These are phyloP conservation scores for Liolophura sinensis DNA, from an alignment of 1,140 invertebrate species.

Conservation along the genomic window DNA sequence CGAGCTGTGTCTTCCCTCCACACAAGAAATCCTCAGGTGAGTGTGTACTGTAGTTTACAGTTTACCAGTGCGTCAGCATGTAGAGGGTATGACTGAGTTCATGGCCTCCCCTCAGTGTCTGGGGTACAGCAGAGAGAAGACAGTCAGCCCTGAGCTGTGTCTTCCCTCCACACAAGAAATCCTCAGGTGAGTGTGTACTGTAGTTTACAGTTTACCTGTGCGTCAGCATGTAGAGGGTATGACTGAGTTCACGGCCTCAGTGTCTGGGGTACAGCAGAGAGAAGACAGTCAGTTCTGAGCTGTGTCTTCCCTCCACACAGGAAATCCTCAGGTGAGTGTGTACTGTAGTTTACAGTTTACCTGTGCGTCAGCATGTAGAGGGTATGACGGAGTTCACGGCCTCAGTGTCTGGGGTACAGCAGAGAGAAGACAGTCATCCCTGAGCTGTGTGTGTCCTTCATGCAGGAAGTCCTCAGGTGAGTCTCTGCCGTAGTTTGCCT, in stretches of 20 bases:
- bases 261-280: slow-evolving; percentile 83
- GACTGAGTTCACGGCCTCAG: slow-evolving; percentile 76
- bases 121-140: slow-evolving; percentile 69
- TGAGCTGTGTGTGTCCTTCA: slow-evolving; percentile 42
- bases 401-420: slow-evolving; percentile 89
- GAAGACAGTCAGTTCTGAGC: slow-evolving; percentile 28
- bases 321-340: slow-evolving; percentile 27
- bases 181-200: slow-evolving; percentile 18
- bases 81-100: slow-evolving; percentile 69
- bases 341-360: too few species aligned
- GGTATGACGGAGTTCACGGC: slow-evolving; percentile 71
- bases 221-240: slow-evolving; percentile 26
- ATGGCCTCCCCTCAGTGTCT: slow-evolving; percentile 90
- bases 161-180: slow-evolving; percentile 3
- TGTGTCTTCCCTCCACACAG: slow-evolving; percentile 38
- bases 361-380: slow-evolving; percentile 83
- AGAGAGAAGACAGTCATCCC: slow-evolving; percentile 43
- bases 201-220: too few species aligned
- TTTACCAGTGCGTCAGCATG: slow-evolving; percentile 83
- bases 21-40: slow-evolving; percentile 28
- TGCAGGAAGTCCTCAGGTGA: slow-evolving; percentile 28
- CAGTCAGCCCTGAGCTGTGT: background rate
- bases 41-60: too few species aligned
- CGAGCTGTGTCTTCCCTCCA: slow-evolving; percentile 42
- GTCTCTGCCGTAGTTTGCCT: too few species aligned